A percentile compares a stretch with the other conserved stretches of the same genome.
Conservation (phyloP, 2,888 invertebrate species). For the Drosophila prolongata region DNA sequence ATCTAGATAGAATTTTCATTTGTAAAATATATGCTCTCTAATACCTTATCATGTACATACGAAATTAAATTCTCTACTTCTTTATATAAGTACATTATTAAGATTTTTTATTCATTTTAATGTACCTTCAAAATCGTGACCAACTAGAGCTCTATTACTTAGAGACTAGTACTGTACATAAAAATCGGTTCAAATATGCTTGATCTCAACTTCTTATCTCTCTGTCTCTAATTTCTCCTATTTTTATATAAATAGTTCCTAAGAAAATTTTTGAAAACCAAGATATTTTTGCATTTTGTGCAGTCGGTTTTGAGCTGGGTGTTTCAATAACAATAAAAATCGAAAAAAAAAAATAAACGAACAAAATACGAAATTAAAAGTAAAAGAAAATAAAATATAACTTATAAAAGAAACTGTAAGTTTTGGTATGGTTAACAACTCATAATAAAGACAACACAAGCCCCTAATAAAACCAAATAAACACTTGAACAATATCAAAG, state of each 20-base stretch:
- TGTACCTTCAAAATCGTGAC: slow-evolving; percentile 1
- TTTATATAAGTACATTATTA: slow-evolving; percentile 27
- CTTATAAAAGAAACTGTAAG: slow-evolving; percentile 47
- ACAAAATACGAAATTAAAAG: slow-evolving; percentile 10
- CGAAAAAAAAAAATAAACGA: slow-evolving; percentile 7
- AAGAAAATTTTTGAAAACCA: slow-evolving; percentile 42
- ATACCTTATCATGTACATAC: slow-evolving; percentile 68
- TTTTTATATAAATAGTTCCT: slow-evolving; percentile 19
- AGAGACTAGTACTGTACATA: slow-evolving; percentile 32
- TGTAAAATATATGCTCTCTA: slow-evolving; percentile 58
- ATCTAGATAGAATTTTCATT: slow-evolving; percentile 41
- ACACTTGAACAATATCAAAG: slow-evolving; percentile 58
- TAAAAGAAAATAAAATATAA: slow-evolving; percentile 1
- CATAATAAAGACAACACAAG: slow-evolving; percentile 27
- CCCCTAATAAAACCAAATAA: slow-evolving; percentile 34
- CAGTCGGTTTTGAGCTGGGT: slow-evolving; percentile 82
- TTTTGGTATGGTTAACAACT: slow-evolving; percentile 28
- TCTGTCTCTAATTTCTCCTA: slow-evolving; percentile 31
- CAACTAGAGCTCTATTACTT: slow-evolving; percentile 8
- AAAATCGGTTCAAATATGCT: slow-evolving; percentile 35
- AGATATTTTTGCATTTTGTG: slow-evolving; percentile 74
- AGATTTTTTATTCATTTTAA: slow-evolving; percentile 28
- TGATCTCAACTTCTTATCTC: slow-evolving; percentile 31
- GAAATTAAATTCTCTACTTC: slow-evolving; percentile 38
- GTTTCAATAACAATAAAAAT: slow-evolving; percentile 41